Percentiles rank a stretch among this genome's conserved stretches.
phyloP scores from a whole-genome alignment of 2,113 vertebrate species.

The Bujurquina vittata region DNA sequence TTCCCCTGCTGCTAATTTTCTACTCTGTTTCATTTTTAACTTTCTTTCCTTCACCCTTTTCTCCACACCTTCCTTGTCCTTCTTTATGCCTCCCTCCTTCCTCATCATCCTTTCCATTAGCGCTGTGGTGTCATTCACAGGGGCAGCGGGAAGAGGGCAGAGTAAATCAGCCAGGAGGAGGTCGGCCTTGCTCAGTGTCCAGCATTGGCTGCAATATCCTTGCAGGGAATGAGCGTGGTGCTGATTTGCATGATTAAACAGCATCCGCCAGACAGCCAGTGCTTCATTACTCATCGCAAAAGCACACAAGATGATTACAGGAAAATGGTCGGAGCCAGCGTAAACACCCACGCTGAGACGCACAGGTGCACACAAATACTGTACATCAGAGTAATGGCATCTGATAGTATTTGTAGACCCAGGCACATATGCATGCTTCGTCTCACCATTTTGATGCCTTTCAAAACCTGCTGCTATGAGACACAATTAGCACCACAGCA shows the following conservation, averaged over 20 bases:
- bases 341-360: constrained; percentile 20
- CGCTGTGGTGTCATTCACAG: constrained; percentile 4
- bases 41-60: not conserved
- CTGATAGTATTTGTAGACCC: constrained; percentile 39
- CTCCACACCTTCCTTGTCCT: not conserved
- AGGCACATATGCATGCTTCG: not conserved
- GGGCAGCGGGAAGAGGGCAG: constrained; percentile 7
- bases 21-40: not conserved
- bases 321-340: constrained; percentile 23
- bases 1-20: not conserved
- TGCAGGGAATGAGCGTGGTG: constrained; percentile 26
- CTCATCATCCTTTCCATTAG: constrained; percentile 25
- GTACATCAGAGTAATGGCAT: constrained; percentile 47
- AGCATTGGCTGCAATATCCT: constrained; percentile 41
- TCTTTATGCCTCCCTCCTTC: constrained; percentile 1
- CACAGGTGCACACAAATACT: constrained; percentile 15
- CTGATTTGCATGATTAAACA: constrained; percentile 75
- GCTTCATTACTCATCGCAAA: constrained; percentile 54
- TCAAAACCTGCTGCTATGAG: constrained; percentile 3
- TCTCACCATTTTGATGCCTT: not conserved
- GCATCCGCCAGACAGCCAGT: constrained; percentile 53
- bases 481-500: constrained; percentile 18
- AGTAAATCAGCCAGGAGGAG: constrained; percentile 57
- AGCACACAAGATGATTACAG: constrained; percentile 46
- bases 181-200: constrained; percentile 34